These are phyloP conservation scores for Epizoanthus ramosus DNA, from an alignment of 92 coral and sea anemone genomes.

Conservation along the genomic window DNA sequence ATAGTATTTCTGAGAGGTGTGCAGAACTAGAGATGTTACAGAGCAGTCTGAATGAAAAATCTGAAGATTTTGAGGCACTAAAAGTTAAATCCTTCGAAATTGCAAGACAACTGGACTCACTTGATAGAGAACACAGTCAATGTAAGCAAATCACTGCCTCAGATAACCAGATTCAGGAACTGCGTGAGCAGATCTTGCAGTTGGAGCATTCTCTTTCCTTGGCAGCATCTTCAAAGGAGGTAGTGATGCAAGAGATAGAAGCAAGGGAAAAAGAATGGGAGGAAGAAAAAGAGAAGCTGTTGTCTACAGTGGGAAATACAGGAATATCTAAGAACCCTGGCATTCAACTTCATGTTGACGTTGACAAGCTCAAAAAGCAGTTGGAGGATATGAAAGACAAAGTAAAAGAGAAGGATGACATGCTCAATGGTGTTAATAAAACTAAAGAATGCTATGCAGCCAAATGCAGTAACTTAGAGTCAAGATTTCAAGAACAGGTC, in stretches of 20 bases:
- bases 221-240: slow-evolving; percentile 61
- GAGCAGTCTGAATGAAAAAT: slow-evolving; percentile 58
- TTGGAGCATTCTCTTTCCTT: slow-evolving; percentile 50
- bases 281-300: slow-evolving; percentile 53
- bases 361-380: slow-evolving; percentile 47
- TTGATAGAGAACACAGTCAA: slow-evolving; percentile 51
- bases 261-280: slow-evolving; percentile 73
- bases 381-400: slow-evolving; percentile 41
- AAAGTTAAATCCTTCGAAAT: slow-evolving; percentile 47
- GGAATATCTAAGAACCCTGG: slow-evolving; percentile 5
- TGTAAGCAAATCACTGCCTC: slow-evolving; percentile 42
- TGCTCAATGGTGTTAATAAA: slow-evolving; percentile 18
- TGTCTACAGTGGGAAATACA: slow-evolving; percentile 4
- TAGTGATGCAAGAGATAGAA: slow-evolving; percentile 65
- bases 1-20: slow-evolving; percentile 33
- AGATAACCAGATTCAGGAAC: slow-evolving; percentile 29
- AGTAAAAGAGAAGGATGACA: slow-evolving; percentile 43
- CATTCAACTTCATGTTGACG: slow-evolving; percentile 30
- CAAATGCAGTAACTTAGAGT: slow-evolving; percentile 28
- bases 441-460: slow-evolving; percentile 39
- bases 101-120: slow-evolving; percentile 49
- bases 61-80: slow-evolving; percentile 58
- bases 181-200: slow-evolving; percentile 67
- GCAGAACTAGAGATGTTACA: slow-evolving; percentile 57
- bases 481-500: slow-evolving; percentile 52